Evolutionary conservation across 2,797 vertebrate genomes (phyloP).

Genomic region (Lacerta bilineata): DNA sequence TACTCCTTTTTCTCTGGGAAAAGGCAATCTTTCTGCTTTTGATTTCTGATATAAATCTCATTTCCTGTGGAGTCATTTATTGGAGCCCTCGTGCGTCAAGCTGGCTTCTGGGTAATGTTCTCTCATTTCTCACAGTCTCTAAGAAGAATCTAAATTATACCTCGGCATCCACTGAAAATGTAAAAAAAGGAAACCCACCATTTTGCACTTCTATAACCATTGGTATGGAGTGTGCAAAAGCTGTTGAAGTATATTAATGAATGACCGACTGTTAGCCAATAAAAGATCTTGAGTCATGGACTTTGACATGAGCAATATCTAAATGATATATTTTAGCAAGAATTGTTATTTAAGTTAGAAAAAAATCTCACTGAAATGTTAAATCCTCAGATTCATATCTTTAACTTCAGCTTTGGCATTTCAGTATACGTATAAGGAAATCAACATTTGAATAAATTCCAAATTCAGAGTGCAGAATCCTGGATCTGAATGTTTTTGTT

Average conservation of each 20-base stretch:
- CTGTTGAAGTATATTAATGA: not conserved
- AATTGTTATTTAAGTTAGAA: not conserved
- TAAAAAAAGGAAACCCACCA: not conserved
- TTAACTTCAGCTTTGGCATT: not conserved
- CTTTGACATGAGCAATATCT: too few relatives aligned
- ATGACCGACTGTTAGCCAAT: not conserved
- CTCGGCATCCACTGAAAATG: not conserved
- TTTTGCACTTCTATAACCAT: not conserved
- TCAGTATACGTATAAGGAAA: not conserved
- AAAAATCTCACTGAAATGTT: not conserved
- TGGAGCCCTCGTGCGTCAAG: not conserved
- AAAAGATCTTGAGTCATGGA: not conserved
- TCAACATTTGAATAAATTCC: not conserved
- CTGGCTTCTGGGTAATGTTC: not conserved
- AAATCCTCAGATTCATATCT: not conserved
- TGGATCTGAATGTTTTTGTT: not conserved
- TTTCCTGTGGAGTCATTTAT: slow-evolving; percentile 8
- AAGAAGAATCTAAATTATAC: not conserved
- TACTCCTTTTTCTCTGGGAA: slow-evolving; percentile 1
- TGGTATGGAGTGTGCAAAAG: not conserved
- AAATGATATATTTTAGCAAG: too few relatives aligned
- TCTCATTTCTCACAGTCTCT: not conserved
- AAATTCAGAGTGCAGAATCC: not conserved
- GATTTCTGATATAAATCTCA: slow-evolving; percentile 1
- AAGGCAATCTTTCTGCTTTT: slow-evolving; percentile 4